phyloP scores from a whole-genome alignment of 1,140 invertebrate genomes.

The Doryteuthis pealeii region DNA sequence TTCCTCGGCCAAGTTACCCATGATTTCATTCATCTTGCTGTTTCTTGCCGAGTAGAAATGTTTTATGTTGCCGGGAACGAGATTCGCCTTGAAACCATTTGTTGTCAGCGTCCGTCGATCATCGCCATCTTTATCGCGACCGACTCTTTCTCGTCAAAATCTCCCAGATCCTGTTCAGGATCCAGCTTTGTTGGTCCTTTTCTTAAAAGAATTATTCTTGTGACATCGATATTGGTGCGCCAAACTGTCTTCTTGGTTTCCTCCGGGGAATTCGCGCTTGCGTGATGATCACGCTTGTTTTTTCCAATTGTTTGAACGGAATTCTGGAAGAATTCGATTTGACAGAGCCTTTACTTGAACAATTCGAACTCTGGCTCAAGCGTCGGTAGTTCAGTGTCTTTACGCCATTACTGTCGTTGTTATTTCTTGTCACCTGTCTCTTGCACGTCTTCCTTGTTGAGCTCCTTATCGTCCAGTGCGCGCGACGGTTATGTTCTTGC shows the following conservation, averaged over 20 bases:
- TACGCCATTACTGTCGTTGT: no score
- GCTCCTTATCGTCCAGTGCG: background rate
- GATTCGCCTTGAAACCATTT: background rate
- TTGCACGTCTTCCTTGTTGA: background rate
- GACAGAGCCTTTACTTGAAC: background rate
- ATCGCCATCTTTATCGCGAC: background rate
- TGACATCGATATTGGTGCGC: background rate
- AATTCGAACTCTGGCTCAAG: background rate
- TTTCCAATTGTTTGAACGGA: background rate
- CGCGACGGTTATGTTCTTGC: background rate
- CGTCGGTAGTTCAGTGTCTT: no score
- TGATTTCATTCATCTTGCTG: background rate
- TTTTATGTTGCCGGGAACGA: background rate
- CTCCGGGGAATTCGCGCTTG: background rate
- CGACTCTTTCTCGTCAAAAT: background rate
- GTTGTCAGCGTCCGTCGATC: background rate
- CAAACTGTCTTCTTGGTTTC: background rate
- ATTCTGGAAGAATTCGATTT: background rate
- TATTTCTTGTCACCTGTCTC: background rate
- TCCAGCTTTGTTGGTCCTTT: background rate
- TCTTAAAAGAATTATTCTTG: background rate
- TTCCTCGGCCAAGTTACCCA: background rate
- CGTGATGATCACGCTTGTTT: background rate
- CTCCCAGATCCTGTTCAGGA: background rate
- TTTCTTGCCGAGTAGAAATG: background rate